phyloP scores from a whole-genome alignment of 2,888 invertebrate genomes.

The Orthosia gothica region DNA sequence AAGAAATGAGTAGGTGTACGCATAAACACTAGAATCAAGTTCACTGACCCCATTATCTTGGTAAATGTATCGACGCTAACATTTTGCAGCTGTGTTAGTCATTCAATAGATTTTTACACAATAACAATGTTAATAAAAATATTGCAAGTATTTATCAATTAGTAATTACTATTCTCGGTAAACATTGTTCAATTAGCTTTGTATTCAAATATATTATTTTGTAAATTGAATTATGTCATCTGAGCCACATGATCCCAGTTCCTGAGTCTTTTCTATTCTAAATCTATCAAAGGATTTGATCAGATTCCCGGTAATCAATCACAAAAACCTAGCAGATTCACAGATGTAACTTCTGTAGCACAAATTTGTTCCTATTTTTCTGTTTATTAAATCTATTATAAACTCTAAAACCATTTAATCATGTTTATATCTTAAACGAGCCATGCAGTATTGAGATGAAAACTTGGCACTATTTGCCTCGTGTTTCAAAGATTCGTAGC shows the following conservation, averaged over 20 bases:
- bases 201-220: conserved; percentile 1
- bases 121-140: conserved; percentile 30
- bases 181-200: conserved; percentile 2
- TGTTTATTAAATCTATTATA: not conserved
- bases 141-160: conserved; percentile 6
- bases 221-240: not conserved
- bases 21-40: conserved; percentile 72
- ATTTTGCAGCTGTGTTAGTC: conserved; percentile 80
- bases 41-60: conserved; percentile 80
- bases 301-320: not conserved
- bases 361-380: not conserved
- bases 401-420: conserved; percentile 14
- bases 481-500: conserved; percentile 17
- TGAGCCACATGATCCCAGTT: not conserved
- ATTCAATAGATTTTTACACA: conserved; percentile 33
- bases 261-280: not conserved
- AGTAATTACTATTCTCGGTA: not conserved
- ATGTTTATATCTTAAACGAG: conserved; percentile 20
- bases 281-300: not conserved
- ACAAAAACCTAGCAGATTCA: not conserved
- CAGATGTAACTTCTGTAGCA: not conserved
- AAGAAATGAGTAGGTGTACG: conserved; percentile 54
- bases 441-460: conserved; percentile 1
- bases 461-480: conserved; percentile 44
- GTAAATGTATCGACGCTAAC: conserved; percentile 72